Conservation (phyloP, 2,113 vertebrate genomes). For the Pristiophorus japonicus region DNA sequence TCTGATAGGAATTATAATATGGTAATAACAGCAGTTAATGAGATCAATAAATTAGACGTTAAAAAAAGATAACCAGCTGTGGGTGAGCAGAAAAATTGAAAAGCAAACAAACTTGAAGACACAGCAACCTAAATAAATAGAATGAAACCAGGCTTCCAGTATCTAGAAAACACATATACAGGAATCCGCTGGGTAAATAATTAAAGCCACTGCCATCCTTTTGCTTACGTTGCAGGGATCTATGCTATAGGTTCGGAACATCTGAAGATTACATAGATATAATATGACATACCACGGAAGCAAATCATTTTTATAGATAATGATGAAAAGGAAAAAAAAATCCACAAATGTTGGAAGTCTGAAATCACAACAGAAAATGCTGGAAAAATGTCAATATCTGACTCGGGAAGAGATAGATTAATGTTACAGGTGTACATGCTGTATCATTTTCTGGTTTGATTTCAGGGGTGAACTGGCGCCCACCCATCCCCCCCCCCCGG, state of each 20-base stretch:
- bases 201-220: conserved; percentile 12
- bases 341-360: not conserved
- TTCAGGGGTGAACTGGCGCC: not conserved
- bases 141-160: not conserved
- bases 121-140: not conserved
- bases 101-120: not conserved
- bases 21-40: not conserved
- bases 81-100: not conserved
- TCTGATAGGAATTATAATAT: not conserved
- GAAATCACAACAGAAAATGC: not conserved
- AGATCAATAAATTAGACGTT: not conserved
- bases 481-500: no score
- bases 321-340: not conserved
- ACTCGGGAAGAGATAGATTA: not conserved
- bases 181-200: conserved; percentile 5
- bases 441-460: not conserved
- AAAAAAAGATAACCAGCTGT: not conserved
- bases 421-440: not conserved
- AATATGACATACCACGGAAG: not conserved
- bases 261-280: not conserved
- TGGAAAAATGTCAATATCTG: not conserved
- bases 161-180: not conserved
- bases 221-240: not conserved
- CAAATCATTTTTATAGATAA: not conserved
- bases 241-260: not conserved